phyloP scores from a whole-genome alignment of 2,113 vertebrate genomes.

The Otis tarda region DNA sequence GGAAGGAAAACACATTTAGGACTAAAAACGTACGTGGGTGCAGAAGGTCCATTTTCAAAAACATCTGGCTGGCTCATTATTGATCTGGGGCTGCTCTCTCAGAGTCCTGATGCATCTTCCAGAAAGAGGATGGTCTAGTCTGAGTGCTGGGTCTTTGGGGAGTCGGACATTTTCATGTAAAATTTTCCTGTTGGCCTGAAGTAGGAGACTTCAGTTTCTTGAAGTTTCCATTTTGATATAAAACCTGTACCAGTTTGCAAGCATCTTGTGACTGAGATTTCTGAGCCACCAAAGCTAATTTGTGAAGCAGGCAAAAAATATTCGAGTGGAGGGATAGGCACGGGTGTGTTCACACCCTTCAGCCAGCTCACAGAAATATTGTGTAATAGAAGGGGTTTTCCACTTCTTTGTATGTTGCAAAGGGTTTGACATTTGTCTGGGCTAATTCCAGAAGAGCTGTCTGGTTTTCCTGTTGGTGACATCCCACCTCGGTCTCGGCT shows the following conservation, averaged over 20 bases:
- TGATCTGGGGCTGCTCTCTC: neutral
- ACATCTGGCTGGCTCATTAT: neutral
- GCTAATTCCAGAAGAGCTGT: neutral
- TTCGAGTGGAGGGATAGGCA: neutral
- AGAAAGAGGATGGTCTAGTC: neutral
- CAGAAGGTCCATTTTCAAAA: neutral
- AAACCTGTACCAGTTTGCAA: neutral
- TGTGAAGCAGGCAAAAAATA: neutral
- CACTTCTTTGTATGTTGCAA: neutral
- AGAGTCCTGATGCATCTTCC: neutral
- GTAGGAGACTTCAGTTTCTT: too few species aligned
- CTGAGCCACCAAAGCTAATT: neutral
- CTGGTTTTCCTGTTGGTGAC: neutral
- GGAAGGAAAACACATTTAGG: neutral
- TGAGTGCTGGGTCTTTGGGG: neutral
- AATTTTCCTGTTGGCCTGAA: neutral
- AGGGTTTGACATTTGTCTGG: neutral
- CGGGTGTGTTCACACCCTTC: rapidly evolving
- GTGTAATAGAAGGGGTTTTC: neutral
- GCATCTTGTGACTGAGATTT: neutral
- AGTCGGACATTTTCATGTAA: neutral
- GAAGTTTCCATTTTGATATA: neutral
- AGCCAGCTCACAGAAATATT: neutral
- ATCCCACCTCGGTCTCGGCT: rapidly evolving
- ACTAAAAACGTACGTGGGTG: neutral